A percentile compares a stretch with the other conserved stretches of the same genome.
Conservation (phyloP, 2,113 vertebrate species). For the Peucedramus taeniatus region DNA sequence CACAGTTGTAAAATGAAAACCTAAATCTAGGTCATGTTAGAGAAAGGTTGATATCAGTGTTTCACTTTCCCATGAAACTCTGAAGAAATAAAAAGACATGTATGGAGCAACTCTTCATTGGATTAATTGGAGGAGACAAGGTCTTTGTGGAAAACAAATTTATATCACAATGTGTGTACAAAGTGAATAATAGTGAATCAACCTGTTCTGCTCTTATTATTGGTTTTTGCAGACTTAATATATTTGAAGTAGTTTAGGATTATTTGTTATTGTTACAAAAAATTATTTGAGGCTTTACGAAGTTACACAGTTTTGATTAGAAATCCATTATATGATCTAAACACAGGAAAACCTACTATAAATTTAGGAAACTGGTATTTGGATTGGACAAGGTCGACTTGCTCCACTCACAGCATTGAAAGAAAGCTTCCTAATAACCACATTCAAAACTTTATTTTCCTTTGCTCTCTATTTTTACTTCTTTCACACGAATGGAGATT, state of each 20-base stretch:
- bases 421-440: neutral
- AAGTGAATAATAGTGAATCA: neutral
- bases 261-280: neutral
- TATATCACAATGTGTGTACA: neutral
- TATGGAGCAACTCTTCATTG: neutral
- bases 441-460: neutral
- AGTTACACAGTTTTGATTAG: neutral
- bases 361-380: neutral
- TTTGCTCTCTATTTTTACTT: neutral
- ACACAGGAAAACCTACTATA: neutral
- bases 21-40: neutral
- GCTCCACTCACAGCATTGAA: neutral
- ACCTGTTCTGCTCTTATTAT: neutral
- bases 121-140: neutral
- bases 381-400: neutral
- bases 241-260: neutral
- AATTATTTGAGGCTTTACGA: neutral
- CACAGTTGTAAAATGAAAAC: neutral
- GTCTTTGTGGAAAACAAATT: neutral
- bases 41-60: neutral
- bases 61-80: neutral
- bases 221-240: neutral
- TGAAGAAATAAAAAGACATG: neutral
- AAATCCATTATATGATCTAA: neutral
- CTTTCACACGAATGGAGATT: neutral